Base-by-base conservation (phyloP, 2,113 vertebrate genomes). In the Columba livia region DNA sequence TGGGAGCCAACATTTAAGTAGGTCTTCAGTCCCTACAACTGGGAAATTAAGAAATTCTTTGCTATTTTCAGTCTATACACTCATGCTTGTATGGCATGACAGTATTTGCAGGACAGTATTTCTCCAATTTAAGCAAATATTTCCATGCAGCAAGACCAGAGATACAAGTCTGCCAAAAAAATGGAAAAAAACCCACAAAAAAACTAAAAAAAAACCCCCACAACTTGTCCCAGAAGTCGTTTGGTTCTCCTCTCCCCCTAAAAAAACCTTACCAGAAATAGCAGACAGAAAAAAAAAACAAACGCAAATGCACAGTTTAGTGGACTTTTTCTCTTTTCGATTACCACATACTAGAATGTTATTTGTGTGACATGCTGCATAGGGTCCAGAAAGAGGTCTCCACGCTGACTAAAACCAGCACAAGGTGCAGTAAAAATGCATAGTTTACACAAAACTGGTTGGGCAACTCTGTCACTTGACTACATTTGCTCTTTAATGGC, bases 381-480 rank as follows among this genome's bases (percentile, higher is more conserved):
- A 71, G n/a, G 40, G 34, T 62, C 60, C 60, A 92, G 60, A 92
- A 85, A 77, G 64, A 71, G 42, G 20, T 51, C 77, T 80, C 42
- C 51, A 31, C 40, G 5, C 44, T 31, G 38, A 79, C 85, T 78
- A 83, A 73, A 86, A 70, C 29, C 72, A 94, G 77, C 31, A 42
- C 56, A 36, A 17, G 16, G 75, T 42, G 24, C 82, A 95, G 50
- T 47, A 85, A 82, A 91, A 88, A 40, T 3, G 28, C 60, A 34
- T 2, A 65, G 60, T 69, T 93, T 93, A 78, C 83, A 89, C 80
- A 81, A 64, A 97, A 97, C 96, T 90, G 95, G 91, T 96, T 74
- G 48, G 89, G 89, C 87, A 85, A 89, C 91, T 93, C 91, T 91
- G 94, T 89, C 92, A 94, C 64, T 96, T 90, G 85, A 94, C 72